Percentiles rank a stretch among this genome's conserved stretches.
Evolutionary conservation across 2,113 vertebrate species (phyloP).

Genomic region (Mustela lutreola): DNA sequence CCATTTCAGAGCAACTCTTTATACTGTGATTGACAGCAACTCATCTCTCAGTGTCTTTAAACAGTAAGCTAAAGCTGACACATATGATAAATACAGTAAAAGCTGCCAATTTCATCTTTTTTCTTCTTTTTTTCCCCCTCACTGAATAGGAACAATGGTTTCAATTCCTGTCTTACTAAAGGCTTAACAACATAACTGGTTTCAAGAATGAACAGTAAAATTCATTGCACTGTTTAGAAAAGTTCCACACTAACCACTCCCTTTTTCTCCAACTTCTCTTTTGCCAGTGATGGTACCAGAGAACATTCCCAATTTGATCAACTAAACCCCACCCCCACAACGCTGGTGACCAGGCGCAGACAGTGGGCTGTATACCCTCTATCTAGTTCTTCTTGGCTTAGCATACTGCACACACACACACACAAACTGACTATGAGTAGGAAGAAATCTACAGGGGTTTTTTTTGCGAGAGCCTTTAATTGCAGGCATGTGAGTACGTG

Average conservation of each 20-base stretch:
- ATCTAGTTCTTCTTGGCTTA: not conserved
- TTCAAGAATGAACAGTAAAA: not conserved
- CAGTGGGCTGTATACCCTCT: fast-evolving
- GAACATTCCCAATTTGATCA: not conserved
- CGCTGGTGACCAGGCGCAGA: not conserved
- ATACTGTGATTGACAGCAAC: not conserved
- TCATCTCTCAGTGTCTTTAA: slow-evolving; percentile 7
- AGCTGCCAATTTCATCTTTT: not conserved
- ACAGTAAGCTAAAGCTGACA: not conserved
- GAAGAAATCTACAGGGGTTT: not conserved
- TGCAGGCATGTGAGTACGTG: not conserved
- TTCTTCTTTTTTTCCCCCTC: not conserved
- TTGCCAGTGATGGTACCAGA: not conserved
- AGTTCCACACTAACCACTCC: not conserved
- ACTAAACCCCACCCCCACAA: too few relatives aligned
- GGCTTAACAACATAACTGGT: not conserved
- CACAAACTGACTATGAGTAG: not conserved
- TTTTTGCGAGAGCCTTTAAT: not conserved
- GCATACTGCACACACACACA: not conserved
- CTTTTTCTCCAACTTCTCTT: not conserved
- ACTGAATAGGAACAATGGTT: not conserved
- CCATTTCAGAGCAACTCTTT: not conserved
- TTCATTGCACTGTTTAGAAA: not conserved
- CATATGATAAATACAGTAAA: not conserved
- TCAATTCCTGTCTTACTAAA: not conserved